These are phyloP conservation scores for Asarcornis scutulata DNA, from an alignment of 2,113 vertebrate species.

Conservation along the genomic window DNA sequence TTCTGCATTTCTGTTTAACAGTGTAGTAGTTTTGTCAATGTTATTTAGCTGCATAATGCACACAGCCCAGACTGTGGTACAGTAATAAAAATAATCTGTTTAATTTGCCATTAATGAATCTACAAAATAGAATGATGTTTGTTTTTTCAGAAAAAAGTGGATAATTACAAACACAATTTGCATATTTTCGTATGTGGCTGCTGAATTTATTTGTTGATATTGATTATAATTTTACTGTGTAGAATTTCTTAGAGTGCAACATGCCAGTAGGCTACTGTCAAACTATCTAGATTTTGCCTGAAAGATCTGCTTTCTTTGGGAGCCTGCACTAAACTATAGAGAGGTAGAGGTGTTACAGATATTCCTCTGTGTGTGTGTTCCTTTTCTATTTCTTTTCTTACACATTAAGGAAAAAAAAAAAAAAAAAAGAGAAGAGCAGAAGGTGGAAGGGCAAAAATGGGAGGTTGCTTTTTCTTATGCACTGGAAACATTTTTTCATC, in stretches of 20 bases:
- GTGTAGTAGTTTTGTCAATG: conserved; percentile 60
- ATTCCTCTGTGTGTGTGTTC: neutral
- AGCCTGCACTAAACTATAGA: neutral
- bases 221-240: neutral
- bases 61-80: conserved; percentile 25
- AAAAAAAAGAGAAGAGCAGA: neutral
- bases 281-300: neutral
- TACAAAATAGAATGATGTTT: conserved; percentile 38
- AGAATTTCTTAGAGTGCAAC: neutral
- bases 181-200: neutral
- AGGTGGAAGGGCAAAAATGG: neutral
- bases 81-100: conserved; percentile 63
- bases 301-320: neutral
- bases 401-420: too few relatives aligned
- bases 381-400: too few relatives aligned
- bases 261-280: neutral
- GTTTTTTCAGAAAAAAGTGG: conserved; percentile 39
- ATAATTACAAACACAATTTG: conserved; percentile 46
- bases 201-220: conserved; percentile 25
- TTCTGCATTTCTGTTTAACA: conserved; percentile 62
- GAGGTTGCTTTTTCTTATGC: neutral
- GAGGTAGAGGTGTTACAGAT: neutral
- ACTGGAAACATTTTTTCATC: neutral
- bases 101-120: conserved; percentile 65
- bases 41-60: conserved; percentile 58